Evolutionary conservation across 2,797 vertebrate species (phyloP), one percentile per base, ranked within the genome.

Genomic region (Coranthus polyacanthus): DNA sequence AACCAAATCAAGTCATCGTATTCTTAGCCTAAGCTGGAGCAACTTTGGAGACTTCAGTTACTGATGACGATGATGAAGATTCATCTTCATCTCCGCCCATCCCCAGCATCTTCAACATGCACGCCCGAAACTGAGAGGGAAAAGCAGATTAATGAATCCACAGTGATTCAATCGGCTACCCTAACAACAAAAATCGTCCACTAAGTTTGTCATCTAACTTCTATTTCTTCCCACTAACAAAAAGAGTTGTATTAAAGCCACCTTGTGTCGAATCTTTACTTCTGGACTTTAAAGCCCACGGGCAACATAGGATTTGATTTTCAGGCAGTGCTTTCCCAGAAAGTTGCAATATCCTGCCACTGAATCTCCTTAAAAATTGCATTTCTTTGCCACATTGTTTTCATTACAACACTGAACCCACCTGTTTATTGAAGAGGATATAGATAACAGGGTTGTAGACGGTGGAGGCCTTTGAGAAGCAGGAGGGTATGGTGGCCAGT

Each of bases 391-490:
- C 15, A 21, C 20, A 24, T 3, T 11, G 20, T 10, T 29, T 13
- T 34, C 18, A 36, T 22, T 2, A 4, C 3, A 11, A 43, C 3
- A 12, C 42, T 7, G 13, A 46, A 60, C 70, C 1, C 5, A 91
- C 92, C 90, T 92, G 88, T 71, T 91, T 92, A 38, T 93, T 93
- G 53, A 93, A 83, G 39, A 92, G 46, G 41, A 92, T 56, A 8
- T 92, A 93, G 77, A 94, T 93, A 29, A 92, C 0, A 0, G 91
- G 92, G 74, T 94, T 93, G 86, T 94, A 94, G 59, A 95, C 90
- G 0, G 94, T 87, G 36, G 94, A 94, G 57, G 89, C 78, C 77
- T 95, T 95, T 4, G 90, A 92, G 62, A 95, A 62, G 52, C 89
- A 90, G 43, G 93, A 88, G 1, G 93, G 93, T 24, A 94, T 68